A percentile compares a stretch with the other conserved stretches of the same genome.
These are phyloP conservation scores for Patella pellucida DNA, from an alignment of 2,888 invertebrate species.

Conservation along the genomic window DNA sequence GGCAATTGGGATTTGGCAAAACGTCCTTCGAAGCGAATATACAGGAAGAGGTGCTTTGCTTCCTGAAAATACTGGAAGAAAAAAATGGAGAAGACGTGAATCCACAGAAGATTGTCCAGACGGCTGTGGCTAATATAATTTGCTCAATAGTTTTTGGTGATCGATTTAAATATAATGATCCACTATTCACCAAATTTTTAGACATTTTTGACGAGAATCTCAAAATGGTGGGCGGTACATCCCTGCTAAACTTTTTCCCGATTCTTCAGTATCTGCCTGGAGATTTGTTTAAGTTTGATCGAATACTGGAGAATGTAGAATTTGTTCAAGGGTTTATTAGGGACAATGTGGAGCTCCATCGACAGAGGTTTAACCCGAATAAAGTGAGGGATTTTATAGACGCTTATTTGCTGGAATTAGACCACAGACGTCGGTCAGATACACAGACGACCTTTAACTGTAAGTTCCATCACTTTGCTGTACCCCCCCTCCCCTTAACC, in stretches of 20 bases:
- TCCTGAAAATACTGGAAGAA: slow-evolving; percentile 33
- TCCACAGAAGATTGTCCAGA: slow-evolving; percentile 32
- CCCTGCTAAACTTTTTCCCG: slow-evolving; percentile 41
- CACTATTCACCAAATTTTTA: slow-evolving; percentile 39
- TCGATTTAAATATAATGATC: slow-evolving; percentile 46
- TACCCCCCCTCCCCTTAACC: not conserved
- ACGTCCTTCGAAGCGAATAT: slow-evolving; percentile 40
- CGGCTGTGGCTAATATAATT: slow-evolving; percentile 45
- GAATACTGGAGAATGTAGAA: slow-evolving; percentile 34
- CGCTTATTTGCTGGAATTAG: slow-evolving; percentile 45
- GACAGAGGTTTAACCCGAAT: slow-evolving; percentile 28
- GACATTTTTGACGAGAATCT: slow-evolving; percentile 42
- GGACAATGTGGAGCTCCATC: slow-evolving; percentile 31
- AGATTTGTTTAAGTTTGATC: slow-evolving; percentile 37
- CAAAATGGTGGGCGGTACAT: slow-evolving; percentile 34
- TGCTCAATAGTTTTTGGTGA: slow-evolving; percentile 47
- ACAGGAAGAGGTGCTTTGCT: slow-evolving; percentile 37
- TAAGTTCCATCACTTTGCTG: slow-evolving; percentile 18
- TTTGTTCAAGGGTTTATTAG: slow-evolving; percentile 36
- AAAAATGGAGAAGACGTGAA: slow-evolving; percentile 36
- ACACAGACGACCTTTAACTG: slow-evolving; percentile 38
- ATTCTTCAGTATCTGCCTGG: slow-evolving; percentile 38
- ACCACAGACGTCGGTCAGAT: slow-evolving; percentile 31
- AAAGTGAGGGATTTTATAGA: slow-evolving; percentile 49
- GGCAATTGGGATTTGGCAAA: slow-evolving; percentile 45